Conservation (phyloP, 2,888 invertebrate species). For the Pegoplata infirma region DNA sequence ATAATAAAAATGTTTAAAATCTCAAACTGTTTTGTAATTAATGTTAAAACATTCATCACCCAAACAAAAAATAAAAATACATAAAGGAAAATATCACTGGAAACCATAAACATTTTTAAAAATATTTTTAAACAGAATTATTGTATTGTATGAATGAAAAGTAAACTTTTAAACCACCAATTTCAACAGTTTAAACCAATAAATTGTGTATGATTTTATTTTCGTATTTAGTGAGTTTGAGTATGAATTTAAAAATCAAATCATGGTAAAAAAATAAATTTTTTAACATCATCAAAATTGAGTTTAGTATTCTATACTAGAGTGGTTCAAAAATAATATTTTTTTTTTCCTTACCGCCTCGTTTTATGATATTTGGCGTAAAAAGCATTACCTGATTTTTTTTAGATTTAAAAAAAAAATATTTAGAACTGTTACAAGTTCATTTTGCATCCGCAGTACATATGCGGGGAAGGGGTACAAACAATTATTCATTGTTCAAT, state of each 20-base stretch:
- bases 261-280: slow-evolving; percentile 15
- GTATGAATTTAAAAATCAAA: neutral
- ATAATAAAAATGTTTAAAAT: slow-evolving; percentile 57
- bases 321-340: too few species aligned
- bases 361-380: too few species aligned
- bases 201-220: neutral
- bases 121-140: neutral
- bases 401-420: too few species aligned
- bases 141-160: neutral
- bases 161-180: neutral
- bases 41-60: slow-evolving; percentile 67
- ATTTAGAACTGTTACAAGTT: too few species aligned
- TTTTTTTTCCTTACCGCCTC: too few species aligned
- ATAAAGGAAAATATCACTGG: slow-evolving; percentile 9
- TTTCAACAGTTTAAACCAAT: slow-evolving; percentile 9
- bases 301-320: slow-evolving; percentile 20
- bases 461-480: too few species aligned
- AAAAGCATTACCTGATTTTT: too few species aligned
- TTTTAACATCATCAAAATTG: slow-evolving; percentile 18
- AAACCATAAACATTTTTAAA: slow-evolving; percentile 11
- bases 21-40: slow-evolving; percentile 73
- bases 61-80: too few species aligned
- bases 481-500: too few species aligned
- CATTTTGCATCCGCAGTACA: too few species aligned
- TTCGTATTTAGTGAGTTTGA: neutral